These are phyloP conservation scores for Drosophila funebris DNA, from an alignment of 1,140 invertebrate genomes.

Conservation along the genomic window DNA sequence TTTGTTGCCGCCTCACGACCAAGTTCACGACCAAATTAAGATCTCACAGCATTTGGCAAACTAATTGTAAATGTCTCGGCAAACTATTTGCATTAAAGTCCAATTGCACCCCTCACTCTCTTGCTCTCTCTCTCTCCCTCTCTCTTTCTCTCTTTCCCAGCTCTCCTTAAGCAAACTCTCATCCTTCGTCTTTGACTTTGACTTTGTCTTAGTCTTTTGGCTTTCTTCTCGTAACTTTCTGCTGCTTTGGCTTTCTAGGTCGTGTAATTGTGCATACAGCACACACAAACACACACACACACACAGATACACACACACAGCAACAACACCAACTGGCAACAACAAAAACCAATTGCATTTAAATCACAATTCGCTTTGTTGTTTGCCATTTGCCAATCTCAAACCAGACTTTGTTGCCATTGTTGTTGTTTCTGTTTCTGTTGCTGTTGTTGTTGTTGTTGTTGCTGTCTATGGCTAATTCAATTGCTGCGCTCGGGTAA, in stretches of 20 bases:
- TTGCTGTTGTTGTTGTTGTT: conserved; percentile 21
- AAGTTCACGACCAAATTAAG: conserved; percentile 76
- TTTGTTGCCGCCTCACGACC: conserved; percentile 14
- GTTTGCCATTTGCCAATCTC: conserved; percentile 32
- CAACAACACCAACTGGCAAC: conserved; percentile 19
- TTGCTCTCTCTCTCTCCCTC: neutral
- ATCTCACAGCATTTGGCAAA: conserved; percentile 77
- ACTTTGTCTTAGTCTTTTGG: conserved; percentile 48
- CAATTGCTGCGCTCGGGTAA: conserved; percentile 51
- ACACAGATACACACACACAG: conserved; percentile 2
- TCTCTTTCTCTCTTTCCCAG: neutral
- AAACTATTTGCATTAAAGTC: conserved; percentile 71
- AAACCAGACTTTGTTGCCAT: conserved; percentile 21
- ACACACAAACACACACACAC: conserved; percentile 23
- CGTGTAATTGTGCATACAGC: conserved; percentile 76
- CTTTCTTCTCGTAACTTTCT: conserved; percentile 74
- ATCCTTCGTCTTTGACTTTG: conserved; percentile 39
- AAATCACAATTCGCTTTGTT: conserved; percentile 73
- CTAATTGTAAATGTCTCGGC: conserved; percentile 74
- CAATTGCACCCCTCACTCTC: conserved; percentile 16
- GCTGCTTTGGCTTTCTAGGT: conserved; percentile 80
- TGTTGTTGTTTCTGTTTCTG: conserved; percentile 11
- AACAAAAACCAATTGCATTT: conserved; percentile 76
- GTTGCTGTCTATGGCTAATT: conserved; percentile 64
- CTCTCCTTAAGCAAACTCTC: conserved; percentile 10